Conservation (phyloP, 1,140 invertebrate genomes). For the Odontomachus brunneus region DNA sequence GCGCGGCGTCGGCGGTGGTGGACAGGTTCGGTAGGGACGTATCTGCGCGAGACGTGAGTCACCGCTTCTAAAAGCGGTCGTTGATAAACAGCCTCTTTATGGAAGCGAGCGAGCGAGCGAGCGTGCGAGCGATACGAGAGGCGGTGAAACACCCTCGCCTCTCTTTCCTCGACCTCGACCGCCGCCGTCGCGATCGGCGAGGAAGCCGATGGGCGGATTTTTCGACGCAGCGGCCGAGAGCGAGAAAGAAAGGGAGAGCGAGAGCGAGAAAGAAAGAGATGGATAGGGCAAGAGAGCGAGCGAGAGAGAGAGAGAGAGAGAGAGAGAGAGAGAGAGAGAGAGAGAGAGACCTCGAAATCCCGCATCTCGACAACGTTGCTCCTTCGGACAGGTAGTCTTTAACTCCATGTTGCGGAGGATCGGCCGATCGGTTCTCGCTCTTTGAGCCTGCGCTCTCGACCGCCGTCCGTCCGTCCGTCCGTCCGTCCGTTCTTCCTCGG, state of each 20-base stretch:
- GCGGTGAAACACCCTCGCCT: background rate
- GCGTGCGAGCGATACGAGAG: background rate
- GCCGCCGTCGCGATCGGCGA: background rate
- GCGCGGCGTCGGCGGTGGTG: background rate
- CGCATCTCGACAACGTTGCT: conserved; percentile 20
- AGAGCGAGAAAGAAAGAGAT: too few relatives aligned
- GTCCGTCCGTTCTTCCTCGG: background rate
- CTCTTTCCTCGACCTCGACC: background rate
- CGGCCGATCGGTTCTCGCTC: conserved; percentile 48
- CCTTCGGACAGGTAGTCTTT: conserved; percentile 66
- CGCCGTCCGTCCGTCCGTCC: background rate
- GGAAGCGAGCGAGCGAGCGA: conserved; percentile 9
- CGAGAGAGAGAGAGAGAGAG: too few relatives aligned
- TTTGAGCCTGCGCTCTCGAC: conserved; percentile 49
- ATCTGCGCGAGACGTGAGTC: conserved; percentile 55
- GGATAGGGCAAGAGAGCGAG: too few relatives aligned
- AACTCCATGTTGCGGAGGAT: conserved; percentile 67
- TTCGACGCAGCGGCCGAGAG: background rate
- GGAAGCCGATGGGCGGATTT: background rate
- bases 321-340: too few relatives aligned
- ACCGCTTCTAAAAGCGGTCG: conserved; percentile 52
- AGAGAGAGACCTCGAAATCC: too few relatives aligned
- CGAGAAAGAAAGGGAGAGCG: too few relatives aligned
- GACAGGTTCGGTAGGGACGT: conserved; percentile 31
- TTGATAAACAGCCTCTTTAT: conserved; percentile 58